phyloP scores from a whole-genome alignment of 2,888 invertebrate species.

The Pantelozetes paolii region DNA sequence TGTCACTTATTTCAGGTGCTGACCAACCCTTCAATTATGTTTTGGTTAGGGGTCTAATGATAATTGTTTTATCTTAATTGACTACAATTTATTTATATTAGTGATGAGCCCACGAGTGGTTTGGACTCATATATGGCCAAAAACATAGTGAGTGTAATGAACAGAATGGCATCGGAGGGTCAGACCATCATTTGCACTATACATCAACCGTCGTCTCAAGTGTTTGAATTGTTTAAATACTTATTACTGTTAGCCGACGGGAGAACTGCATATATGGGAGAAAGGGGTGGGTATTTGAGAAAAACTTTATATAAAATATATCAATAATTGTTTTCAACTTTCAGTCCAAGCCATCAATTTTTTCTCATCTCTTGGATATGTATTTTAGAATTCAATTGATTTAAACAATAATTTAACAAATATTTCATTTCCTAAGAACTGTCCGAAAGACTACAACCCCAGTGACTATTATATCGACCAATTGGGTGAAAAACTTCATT shows the following conservation, averaged over 20 bases:
- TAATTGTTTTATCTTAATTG: not conserved
- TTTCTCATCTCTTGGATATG: constrained; percentile 50
- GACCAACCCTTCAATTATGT: constrained; percentile 88
- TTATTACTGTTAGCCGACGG: constrained; percentile 58
- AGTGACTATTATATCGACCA: constrained; percentile 57
- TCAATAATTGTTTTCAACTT: not conserved
- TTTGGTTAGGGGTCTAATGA: constrained; percentile 60
- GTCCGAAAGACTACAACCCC: constrained; percentile 56
- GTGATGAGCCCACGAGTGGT: constrained; percentile 92
- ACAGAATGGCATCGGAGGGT: constrained; percentile 53
- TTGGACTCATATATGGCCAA: constrained; percentile 95
- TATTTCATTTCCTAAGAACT: constrained; percentile 47
- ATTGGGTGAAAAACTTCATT: constrained; percentile 55
- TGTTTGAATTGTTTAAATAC: constrained; percentile 56
- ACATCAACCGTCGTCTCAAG: constrained; percentile 58
- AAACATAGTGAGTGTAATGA: constrained; percentile 73
- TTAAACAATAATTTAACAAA: not conserved
- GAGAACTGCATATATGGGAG: constrained; percentile 57
- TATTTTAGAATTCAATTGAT: not conserved
- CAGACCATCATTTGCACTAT: constrained; percentile 59
- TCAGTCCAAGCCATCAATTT: not conserved
- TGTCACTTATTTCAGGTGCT: no score
- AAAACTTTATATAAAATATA: not conserved
- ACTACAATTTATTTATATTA: not conserved
- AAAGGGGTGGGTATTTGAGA: not conserved